These are phyloP conservation scores for Lutra lutra DNA, from an alignment of 2,797 vertebrate species.

Conservation along the genomic window DNA sequence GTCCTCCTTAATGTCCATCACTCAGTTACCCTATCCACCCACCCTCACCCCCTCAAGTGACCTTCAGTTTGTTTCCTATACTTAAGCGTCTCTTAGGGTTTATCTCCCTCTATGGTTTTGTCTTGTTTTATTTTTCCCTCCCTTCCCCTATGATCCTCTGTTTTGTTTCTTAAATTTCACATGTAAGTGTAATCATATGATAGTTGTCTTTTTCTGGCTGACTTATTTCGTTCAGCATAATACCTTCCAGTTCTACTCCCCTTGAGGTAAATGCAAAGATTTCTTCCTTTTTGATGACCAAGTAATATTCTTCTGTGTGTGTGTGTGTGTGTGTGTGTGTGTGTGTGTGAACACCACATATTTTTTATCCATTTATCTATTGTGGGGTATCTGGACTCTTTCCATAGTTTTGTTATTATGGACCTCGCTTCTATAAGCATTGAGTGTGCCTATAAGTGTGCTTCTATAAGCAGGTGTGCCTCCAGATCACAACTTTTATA, in stretches of 20 bases:
- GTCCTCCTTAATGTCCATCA: background rate
- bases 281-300: background rate
- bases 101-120: background rate
- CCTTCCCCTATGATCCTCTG: background rate
- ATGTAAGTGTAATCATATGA: background rate
- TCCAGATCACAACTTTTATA: too few relatives aligned
- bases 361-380: background rate
- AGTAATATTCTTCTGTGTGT: background rate
- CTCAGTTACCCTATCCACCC: background rate
- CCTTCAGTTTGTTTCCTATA: too few relatives aligned
- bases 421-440: too few relatives aligned
- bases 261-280: background rate
- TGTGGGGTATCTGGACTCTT: too few relatives aligned
- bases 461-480: too few relatives aligned
- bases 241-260: background rate
- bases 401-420: too few relatives aligned
- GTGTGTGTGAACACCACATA: too few relatives aligned
- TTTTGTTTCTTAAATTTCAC: background rate
- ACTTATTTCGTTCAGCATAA: background rate
- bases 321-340: too few relatives aligned
- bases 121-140: background rate
- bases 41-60: too few relatives aligned
- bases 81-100: too few relatives aligned
- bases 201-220: background rate
- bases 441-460: too few relatives aligned